Evolutionary conservation across 2,113 vertebrate genomes (phyloP).

Genomic region (Ctenomys sociabilis): DNA sequence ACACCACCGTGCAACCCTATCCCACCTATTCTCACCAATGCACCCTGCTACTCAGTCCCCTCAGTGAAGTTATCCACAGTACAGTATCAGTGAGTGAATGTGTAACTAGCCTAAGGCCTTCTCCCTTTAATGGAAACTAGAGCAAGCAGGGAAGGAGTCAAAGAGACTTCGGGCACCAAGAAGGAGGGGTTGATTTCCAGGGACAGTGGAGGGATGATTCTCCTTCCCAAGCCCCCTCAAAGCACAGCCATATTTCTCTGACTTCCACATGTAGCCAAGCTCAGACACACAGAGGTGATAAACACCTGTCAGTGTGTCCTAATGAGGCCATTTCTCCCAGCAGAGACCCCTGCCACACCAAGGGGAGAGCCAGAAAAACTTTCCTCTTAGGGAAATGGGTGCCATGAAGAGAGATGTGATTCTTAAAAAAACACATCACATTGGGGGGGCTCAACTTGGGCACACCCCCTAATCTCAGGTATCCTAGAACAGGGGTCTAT

Average conservation of each 20-base stretch:
- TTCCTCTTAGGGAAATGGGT: neutral
- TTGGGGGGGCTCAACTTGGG: neutral
- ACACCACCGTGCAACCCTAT: neutral
- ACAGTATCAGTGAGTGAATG: neutral
- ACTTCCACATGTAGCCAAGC: neutral
- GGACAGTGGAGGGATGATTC: neutral
- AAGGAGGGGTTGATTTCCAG: neutral
- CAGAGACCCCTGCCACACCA: neutral
- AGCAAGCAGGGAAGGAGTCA: neutral
- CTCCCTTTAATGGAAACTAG: neutral
- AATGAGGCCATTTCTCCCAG: neutral
- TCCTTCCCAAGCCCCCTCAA: neutral
- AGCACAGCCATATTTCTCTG: neutral
- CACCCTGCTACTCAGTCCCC: neutral
- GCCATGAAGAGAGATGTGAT: neutral
- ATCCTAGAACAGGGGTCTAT: fast-evolving
- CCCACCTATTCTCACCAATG: fast-evolving
- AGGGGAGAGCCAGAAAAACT: neutral
- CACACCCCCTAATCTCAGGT: no score
- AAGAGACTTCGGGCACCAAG: neutral
- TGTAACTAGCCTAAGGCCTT: neutral
- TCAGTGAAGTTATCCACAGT: neutral
- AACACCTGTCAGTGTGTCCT: no score
- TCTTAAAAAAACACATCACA: neutral
- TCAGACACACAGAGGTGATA: neutral